Percentiles rank a stretch among this genome's conserved stretches.
phyloP scores from a whole-genome alignment of 2,888 invertebrate genomes.

The Agrotis ipsilon region DNA sequence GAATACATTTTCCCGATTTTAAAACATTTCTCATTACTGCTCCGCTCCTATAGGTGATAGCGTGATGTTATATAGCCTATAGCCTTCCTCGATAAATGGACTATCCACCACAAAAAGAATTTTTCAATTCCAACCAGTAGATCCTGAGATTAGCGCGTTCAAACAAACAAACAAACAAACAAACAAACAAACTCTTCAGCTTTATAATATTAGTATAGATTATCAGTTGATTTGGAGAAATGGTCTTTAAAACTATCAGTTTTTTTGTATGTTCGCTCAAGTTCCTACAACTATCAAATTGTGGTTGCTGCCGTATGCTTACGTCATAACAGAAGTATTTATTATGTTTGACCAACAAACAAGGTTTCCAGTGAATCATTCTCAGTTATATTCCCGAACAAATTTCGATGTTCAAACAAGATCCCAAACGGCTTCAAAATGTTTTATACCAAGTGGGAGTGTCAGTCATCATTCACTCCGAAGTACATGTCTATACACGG shows the following conservation, averaged over 20 bases:
- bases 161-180: too few species aligned
- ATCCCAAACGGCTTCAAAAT: conserved; percentile 67
- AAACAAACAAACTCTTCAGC: too few species aligned
- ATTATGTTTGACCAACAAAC: conserved; percentile 21
- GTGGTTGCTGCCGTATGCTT: background rate
- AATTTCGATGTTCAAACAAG: conserved; percentile 53
- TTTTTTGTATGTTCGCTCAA: background rate
- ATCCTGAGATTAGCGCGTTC: too few species aligned
- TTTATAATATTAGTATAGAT: too few species aligned
- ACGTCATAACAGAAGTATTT: conserved; percentile 7
- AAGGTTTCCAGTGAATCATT: conserved; percentile 44
- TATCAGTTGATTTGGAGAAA: conserved; percentile 29
- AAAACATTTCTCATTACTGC: too few species aligned
- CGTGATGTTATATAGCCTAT: too few species aligned
- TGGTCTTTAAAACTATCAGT: background rate
- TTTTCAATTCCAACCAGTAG: too few species aligned
- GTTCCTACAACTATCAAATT: background rate
- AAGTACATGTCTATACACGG: conserved; percentile 69
- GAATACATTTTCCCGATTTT: too few species aligned
- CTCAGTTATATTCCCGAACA: conserved; percentile 51
- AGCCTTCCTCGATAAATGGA: too few species aligned
- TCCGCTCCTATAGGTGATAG: too few species aligned
- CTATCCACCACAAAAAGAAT: too few species aligned
- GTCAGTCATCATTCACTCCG: conserved; percentile 75
- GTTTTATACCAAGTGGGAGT: conserved; percentile 72